Evolutionary conservation across 2,113 vertebrate genomes (phyloP), one percentile per base, ranked within the genome.

Genomic region (Cyprinodon variegatus): DNA sequence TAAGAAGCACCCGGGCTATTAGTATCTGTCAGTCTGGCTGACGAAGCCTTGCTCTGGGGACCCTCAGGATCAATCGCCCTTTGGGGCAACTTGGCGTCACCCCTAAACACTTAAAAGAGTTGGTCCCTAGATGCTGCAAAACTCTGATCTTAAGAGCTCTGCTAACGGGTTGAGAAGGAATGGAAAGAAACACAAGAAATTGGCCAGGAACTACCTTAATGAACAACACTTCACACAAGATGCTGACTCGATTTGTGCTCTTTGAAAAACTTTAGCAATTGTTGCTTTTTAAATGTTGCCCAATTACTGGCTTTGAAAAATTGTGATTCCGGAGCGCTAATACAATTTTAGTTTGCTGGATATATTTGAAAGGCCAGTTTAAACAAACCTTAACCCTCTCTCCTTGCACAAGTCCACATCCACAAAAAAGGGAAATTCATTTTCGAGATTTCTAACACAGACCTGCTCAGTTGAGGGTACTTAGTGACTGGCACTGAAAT

Each of bases 21-120:
- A 96, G 95, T 96, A 95, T 94, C 96, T 96, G 96, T 96, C 96
- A 97, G 94, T 97, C 96, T 96, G 91, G 91, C 94, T 95, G 93
- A 92, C 94, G 90, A 59, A 85, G 73, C 65, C 3, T 0, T 75
- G 68, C 81, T 88, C 79, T n/a, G 20, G 73, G 78, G 77, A 83
- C 71, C 67, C 93, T 84, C 89, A 89, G 91, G 92, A 92, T 93
- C 92, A 95, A 94, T 93, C 95, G 93, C 91, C 94, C 95, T 93
- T 92, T 65, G 71, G 65, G 66, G 62, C 65, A 93, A 93, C 94
- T 93, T 91, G 91, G 91, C 70, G 64, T 69, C 13, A 60, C 68
- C 39, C 8, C 13, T 66, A 69, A 76, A 75, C 46, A 65, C 79
- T 53, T 70, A 10, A 62, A 74, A 76, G 79, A 69, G 41, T 63